Evolutionary conservation across 2,888 invertebrate species (phyloP), one percentile per base, ranked within the genome.

Genomic region (Caenorhabditis zanzibari): DNA sequence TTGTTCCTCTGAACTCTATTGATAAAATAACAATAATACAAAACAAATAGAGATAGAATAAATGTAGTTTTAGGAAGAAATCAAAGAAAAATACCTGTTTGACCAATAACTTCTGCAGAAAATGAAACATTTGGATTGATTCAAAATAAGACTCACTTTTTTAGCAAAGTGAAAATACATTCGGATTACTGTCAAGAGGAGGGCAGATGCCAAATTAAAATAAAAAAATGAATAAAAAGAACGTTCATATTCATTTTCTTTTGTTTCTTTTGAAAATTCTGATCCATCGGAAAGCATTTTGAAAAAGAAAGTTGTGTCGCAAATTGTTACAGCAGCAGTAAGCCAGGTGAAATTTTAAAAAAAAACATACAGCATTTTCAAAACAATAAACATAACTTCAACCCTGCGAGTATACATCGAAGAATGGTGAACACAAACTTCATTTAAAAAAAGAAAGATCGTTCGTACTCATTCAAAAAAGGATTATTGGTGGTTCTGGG

Each of bases 381-480:
- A n/a, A n/a, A n/a, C n/a, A n/a, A n/a, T n/a, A n/a, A n/a, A n/a
- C n/a, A n/a, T n/a, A n/a, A n/a, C n/a, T n/a, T n/a, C n/a, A n/a
- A n/a, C n/a, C n/a, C n/a, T n/a, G n/a, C n/a, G n/a, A n/a, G n/a
- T n/a, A 16, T 12, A 44, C 2, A 26, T 7, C 16, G 24, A 44
- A n/a, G 32, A 10, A 10, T 24, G 19, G 24, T 6, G 69, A 69
- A 22, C 49, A 26, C 44, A 44, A 22, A n/a, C n/a, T n/a, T n/a
- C n/a, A n/a, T n/a, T 14, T 38, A 38, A 38, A 38, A 38, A 38
- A 38, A 58, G n/a, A 28, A 9, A 56, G 41, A 56, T 69, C 41
- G 68, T 74, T 63, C 35, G 74, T 64, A 64, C 74, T 54, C 9
- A 41, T 74, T 64, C 12, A 19, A 35, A 26, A 64, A 41, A 4